Conservation (phyloP, 2,888 invertebrate genomes). For the Rhodophaea formosa region DNA sequence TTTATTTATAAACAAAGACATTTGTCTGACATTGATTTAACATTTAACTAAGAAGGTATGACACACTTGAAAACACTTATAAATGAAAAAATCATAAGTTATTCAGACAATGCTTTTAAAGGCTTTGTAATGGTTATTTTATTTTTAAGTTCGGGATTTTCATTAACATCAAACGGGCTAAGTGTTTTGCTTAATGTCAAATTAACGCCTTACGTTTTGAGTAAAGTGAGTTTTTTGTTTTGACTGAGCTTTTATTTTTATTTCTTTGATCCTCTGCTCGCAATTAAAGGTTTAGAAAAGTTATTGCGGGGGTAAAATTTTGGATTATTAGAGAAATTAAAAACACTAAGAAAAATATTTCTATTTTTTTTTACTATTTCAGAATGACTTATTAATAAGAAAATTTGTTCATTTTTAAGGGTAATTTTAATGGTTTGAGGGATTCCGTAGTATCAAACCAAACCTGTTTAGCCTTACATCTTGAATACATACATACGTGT, state of each 20-base stretch:
- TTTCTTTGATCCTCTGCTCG: neutral
- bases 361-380: too few species aligned
- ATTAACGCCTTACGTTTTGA: neutral
- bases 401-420: too few species aligned
- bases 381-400: too few species aligned
- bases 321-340: too few species aligned
- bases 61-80: neutral
- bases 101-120: neutral
- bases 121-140: neutral
- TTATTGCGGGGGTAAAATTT: neutral
- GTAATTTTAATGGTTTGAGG: too few species aligned
- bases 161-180: neutral
- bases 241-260: neutral
- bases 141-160: neutral
- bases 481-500: too few species aligned
- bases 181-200: neutral
- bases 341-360: too few species aligned
- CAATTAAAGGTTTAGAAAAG: neutral
- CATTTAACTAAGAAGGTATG: too few species aligned
- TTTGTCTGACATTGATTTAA: too few species aligned
- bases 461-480: too few species aligned
- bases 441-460: too few species aligned
- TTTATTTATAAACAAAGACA: too few species aligned
- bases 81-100: neutral
- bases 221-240: neutral